phyloP scores from a whole-genome alignment of 2,113 vertebrate genomes.

The Nyctibius bracteatus region DNA sequence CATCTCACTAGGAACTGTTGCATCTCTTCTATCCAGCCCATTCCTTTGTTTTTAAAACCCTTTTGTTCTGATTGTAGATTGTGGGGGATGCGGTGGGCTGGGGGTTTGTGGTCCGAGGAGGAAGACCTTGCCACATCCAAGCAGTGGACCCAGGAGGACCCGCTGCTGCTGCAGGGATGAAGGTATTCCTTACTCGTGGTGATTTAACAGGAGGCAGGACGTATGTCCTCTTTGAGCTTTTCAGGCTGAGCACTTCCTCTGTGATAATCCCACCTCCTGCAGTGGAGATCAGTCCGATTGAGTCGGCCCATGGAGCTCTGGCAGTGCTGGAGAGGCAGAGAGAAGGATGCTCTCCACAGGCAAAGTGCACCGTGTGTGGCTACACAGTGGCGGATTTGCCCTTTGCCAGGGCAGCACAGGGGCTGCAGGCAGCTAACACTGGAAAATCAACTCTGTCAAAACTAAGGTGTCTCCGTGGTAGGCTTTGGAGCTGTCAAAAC shows the following conservation, averaged over 20 bases:
- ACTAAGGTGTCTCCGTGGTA: neutral
- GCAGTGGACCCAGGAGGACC: conserved; percentile 87
- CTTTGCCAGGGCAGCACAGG: neutral
- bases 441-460: neutral
- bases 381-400: neutral
- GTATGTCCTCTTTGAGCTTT: neutral
- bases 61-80: conserved; percentile 67
- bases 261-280: neutral
- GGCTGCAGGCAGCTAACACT: neutral
- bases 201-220: neutral
- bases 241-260: neutral
- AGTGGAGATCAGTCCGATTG: neutral
- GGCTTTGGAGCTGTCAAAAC: neutral
- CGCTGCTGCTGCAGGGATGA: conserved; percentile 85
- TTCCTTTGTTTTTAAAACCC: neutral
- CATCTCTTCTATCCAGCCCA: neutral
- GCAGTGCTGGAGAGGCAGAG: neutral
- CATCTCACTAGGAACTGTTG: neutral
- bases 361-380: neutral
- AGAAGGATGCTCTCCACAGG: neutral
- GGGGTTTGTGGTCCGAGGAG: conserved; percentile 87
- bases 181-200: conserved; percentile 56
- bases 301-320: neutral
- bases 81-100: conserved; percentile 85
- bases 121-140: conserved; percentile 83